Base-by-base conservation (phyloP, 2,888 invertebrate species). In the Rhingia campestris region DNA sequence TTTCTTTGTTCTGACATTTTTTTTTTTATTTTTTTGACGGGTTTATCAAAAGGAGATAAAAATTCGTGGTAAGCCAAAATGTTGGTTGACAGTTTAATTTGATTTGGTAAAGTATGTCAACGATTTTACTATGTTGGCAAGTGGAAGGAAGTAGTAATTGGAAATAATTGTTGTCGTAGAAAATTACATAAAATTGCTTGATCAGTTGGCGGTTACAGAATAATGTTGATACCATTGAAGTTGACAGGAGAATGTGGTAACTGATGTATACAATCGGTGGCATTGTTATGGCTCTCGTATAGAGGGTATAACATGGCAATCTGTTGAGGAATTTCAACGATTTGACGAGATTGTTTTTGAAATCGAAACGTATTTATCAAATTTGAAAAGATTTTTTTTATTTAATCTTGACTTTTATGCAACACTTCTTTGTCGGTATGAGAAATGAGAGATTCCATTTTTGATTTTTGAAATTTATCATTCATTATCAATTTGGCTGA, bases 21-120 rank as follows among this genome's bases (percentile, higher is more conserved):
- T 4, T n/a, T 47, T 33, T 58, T 58, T 30, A 10, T 56, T 56
- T 56, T 41, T 41, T 10, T 45, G 45, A 45, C 45, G 10, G 10
- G 4, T 45, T 45, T 76, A 76, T 76, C 76, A 76, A 45, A n/a
- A 53, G 51, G 45, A 56, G 63, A 73, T 73, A 64, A 47, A 56
- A 56, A 47, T 37, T 3, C 7, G 47, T 32, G 73, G 63, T 73
- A 30, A 64, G 47, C 56, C 56, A 6, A 74, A 47, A 47, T 9
- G 45, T 56, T 53, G n/a, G 32, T 54, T 73, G 63, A 63, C 72
- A 54, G 30, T 45, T 70, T 53, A 70, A 10, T 10, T 47, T 37
- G 14, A 12, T 22, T 9, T 35, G 35, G 35, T 45, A 10, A 73
- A 22, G 22, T 61, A 51, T 43, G 59, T 35, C 51, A 61, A 41